Evolutionary conservation across 2,888 invertebrate genomes (phyloP).

Genomic region (Meteorus colon): DNA sequence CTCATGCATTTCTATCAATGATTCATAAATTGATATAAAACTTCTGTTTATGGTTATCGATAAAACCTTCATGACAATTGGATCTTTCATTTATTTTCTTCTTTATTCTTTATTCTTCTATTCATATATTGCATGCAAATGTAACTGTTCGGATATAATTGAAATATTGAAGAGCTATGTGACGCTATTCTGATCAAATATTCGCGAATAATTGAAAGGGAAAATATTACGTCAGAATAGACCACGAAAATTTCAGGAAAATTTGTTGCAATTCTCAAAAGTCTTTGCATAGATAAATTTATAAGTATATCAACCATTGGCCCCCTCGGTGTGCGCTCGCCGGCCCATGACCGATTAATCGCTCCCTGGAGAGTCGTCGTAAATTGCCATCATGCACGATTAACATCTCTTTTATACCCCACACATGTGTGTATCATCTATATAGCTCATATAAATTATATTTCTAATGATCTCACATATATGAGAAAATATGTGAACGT

Average conservation of each 20-base stretch:
- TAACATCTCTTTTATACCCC: neutral
- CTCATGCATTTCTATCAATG: neutral
- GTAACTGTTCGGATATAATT: neutral
- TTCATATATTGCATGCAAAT: neutral
- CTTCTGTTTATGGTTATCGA: neutral
- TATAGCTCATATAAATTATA: neutral
- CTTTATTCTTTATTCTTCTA: neutral
- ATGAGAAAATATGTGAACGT: neutral
- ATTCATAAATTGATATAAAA: neutral
- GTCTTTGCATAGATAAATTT: constrained; percentile 4
- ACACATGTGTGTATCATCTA: neutral
- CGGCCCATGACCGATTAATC: constrained; percentile 34
- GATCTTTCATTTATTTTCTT: neutral
- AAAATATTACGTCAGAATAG: neutral
- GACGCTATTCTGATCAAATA: neutral
- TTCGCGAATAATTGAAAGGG: neutral
- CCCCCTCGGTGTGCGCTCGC: constrained; percentile 15
- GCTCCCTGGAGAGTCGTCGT: constrained; percentile 31
- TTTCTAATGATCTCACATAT: neutral
- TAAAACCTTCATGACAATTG: neutral
- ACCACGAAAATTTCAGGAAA: neutral
- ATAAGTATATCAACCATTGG: constrained; percentile 23
- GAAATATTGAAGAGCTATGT: neutral
- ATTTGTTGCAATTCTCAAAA: neutral
- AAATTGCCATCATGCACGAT: constrained; percentile 30